A percentile compares a stretch with the other conserved stretches of the same genome.
phyloP scores from a whole-genome alignment of 2,113 vertebrate genomes.

The Psophia crepitans region DNA sequence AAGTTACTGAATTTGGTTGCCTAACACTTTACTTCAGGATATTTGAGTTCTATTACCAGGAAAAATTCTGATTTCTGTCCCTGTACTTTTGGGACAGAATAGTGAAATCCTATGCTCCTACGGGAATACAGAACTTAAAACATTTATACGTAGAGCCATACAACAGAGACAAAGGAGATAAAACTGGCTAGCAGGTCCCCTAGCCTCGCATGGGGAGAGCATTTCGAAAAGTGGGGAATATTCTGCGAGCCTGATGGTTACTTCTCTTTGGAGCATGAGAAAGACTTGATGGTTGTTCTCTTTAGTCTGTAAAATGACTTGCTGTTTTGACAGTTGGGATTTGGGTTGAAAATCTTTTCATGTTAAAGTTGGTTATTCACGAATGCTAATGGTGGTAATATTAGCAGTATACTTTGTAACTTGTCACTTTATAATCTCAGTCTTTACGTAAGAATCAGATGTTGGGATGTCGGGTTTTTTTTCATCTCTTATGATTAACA shows the following conservation, averaged over 20 bases:
- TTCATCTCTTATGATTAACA: not conserved
- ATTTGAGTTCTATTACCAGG: not conserved
- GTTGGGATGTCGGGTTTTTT: not conserved
- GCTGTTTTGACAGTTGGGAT: not conserved
- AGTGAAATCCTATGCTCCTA: not conserved
- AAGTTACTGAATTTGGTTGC: not conserved
- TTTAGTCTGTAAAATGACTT: not conserved
- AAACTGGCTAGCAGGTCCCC: not conserved
- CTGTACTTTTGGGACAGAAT: not conserved
- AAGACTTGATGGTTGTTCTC: not conserved
- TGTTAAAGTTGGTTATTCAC: not conserved
- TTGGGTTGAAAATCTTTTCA: slow-evolving; percentile 13
- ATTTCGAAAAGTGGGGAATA: not conserved
- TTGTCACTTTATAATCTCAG: not conserved
- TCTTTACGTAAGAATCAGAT: not conserved
- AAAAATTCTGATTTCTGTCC: not conserved
- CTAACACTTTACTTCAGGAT: not conserved
- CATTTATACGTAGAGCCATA: not conserved
- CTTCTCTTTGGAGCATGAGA: not conserved
- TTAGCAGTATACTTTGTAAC: not conserved
- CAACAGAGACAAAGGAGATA: not conserved
- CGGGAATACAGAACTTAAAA: not conserved
- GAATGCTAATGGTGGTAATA: not conserved
- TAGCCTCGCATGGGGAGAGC: not conserved
- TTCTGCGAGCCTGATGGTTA: not conserved